Percentiles rank a stretch among this genome's conserved stretches.
phyloP scores from a whole-genome alignment of 2,797 vertebrate genomes.

The Dermochelys coriacea region DNA sequence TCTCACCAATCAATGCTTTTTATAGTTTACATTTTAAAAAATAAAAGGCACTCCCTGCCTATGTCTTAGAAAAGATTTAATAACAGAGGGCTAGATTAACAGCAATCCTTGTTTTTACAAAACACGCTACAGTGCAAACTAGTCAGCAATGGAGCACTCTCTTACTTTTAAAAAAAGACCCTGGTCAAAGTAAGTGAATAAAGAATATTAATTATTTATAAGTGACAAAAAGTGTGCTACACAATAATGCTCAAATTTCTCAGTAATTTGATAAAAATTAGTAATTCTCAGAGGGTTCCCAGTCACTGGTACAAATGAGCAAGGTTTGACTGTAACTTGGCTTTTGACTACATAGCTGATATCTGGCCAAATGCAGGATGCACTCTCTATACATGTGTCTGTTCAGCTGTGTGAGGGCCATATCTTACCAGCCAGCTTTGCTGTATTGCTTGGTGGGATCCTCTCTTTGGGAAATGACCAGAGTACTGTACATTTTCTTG shows the following conservation, averaged over 20 bases:
- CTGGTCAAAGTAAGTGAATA: conserved; percentile 71
- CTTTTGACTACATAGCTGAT: conserved; percentile 17
- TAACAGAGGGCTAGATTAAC: conserved; percentile 52
- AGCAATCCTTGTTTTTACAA: conserved; percentile 25
- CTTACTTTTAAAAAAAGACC: conserved; percentile 38
- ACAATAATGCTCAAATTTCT: conserved; percentile 36
- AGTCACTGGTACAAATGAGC: conserved; percentile 42
- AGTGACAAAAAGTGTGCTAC: conserved; percentile 46
- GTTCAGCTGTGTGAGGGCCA: conserved; percentile 20
- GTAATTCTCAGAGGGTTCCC: conserved; percentile 11
- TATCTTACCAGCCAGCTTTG: not conserved
- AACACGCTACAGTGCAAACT: conserved; percentile 36
- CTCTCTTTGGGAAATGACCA: not conserved
- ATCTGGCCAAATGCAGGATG: conserved; percentile 19
- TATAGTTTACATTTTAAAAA: conserved; percentile 12
- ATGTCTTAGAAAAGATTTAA: conserved; percentile 4
- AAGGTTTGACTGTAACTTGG: conserved; percentile 28
- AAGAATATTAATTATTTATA: conserved; percentile 57
- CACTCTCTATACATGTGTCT: conserved; percentile 25
- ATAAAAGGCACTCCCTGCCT: not conserved
- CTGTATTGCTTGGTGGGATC: not conserved
- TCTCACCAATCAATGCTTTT: not conserved
- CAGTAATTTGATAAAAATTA: conserved; percentile 13
- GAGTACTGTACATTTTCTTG: not conserved
- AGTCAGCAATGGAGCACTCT: conserved; percentile 65